Evolutionary conservation across 1,140 invertebrate species (phyloP).

Genomic region (Trichoplusia ni): DNA sequence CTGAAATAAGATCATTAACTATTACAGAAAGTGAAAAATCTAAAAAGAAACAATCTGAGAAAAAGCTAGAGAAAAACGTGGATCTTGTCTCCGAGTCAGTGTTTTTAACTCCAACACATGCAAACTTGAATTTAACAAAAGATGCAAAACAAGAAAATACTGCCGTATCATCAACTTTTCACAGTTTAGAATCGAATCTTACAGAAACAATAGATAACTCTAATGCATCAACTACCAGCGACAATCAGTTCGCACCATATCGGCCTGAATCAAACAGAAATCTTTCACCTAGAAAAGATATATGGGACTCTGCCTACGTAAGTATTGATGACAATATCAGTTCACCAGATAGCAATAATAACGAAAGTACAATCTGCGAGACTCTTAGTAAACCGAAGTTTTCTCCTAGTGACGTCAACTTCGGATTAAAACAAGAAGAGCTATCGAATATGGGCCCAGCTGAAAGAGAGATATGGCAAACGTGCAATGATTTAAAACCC

Average conservation of each 20-base stretch:
- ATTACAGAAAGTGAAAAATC: slow-evolving; percentile 35
- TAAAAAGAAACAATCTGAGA: neutral
- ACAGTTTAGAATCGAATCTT: slow-evolving; percentile 43
- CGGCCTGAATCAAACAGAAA: slow-evolving; percentile 35
- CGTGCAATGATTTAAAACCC: slow-evolving; percentile 53
- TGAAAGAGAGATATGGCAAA: slow-evolving; percentile 72
- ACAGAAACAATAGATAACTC: slow-evolving; percentile 38
- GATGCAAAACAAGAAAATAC: slow-evolving; percentile 18
- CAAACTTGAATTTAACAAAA: slow-evolving; percentile 15
- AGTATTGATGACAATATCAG: slow-evolving; percentile 78
- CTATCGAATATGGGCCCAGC: slow-evolving; percentile 65
- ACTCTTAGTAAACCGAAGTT: slow-evolving; percentile 56
- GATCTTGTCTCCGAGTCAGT: slow-evolving; percentile 17
- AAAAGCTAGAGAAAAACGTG: neutral
- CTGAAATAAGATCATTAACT: slow-evolving; percentile 55
- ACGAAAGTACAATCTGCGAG: slow-evolving; percentile 52
- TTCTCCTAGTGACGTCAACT: slow-evolving; percentile 50
- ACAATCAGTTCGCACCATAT: slow-evolving; percentile 31
- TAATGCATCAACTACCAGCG: slow-evolving; percentile 19
- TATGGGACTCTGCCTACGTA: slow-evolving; percentile 80
- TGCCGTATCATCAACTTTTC: slow-evolving; percentile 34
- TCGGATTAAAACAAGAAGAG: slow-evolving; percentile 35
- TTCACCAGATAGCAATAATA: slow-evolving; percentile 68
- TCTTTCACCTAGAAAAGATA: slow-evolving; percentile 66
- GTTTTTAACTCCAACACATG: slow-evolving; percentile 38